Evolutionary conservation across 2,113 vertebrate species (phyloP).

Genomic region (Bungarus multicinctus): DNA sequence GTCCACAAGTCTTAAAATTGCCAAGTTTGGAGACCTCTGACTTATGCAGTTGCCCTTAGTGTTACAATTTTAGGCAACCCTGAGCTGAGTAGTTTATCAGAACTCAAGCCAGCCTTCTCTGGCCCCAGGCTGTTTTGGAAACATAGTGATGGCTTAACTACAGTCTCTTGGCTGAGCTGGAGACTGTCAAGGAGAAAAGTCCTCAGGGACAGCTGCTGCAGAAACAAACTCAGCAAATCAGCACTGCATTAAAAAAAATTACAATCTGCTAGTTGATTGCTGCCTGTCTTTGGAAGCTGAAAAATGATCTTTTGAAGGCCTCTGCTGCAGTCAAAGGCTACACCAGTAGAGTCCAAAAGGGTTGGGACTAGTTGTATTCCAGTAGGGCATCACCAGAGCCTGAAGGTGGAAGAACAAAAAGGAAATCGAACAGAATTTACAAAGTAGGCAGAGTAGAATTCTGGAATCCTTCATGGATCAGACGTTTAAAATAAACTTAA

Average conservation of each 20-base stretch:
- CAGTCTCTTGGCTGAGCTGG: neutral
- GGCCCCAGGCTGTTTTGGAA: conserved; percentile 10
- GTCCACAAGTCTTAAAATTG: no score
- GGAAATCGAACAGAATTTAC: neutral
- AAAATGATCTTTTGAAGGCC: neutral
- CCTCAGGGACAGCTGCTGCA: neutral
- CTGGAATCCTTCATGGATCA: neutral
- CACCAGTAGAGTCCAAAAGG: neutral
- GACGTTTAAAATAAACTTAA: neutral
- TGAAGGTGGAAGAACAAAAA: neutral
- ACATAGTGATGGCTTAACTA: neutral
- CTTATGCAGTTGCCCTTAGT: conserved; percentile 28
- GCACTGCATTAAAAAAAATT: neutral
- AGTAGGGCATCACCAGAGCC: neutral
- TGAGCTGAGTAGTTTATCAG: conserved; percentile 41
- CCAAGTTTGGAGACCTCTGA: no score
- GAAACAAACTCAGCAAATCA: neutral
- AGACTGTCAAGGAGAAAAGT: neutral
- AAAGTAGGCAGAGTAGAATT: neutral
- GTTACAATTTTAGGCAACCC: conserved; percentile 44
- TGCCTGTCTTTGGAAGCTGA: neutral
- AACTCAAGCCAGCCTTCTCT: neutral
- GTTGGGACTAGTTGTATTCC: neutral
- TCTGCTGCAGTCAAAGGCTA: neutral
- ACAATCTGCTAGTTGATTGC: neutral